Evolutionary conservation across 2,113 vertebrate genomes (phyloP), one percentile per base, ranked within the genome.

Genomic region (Psilopogon haemacephalus): DNA sequence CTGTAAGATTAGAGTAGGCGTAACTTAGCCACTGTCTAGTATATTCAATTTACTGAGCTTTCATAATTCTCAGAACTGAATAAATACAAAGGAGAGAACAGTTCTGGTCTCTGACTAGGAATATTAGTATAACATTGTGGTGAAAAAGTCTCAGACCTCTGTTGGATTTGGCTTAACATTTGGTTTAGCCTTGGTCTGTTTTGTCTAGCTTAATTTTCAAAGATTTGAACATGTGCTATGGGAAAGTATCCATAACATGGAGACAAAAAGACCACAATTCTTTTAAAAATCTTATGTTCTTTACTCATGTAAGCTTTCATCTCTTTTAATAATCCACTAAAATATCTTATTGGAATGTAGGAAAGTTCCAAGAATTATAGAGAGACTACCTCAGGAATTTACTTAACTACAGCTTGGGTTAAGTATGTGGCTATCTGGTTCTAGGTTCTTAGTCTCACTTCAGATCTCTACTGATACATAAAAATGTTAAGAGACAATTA

Each of bases 111-210:
- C 80, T 58, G 79, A 80, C 81, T 77, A 60, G 48, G 42, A 82
- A 88, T 48, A 90, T 80, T 77, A 93, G 63, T 19, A 72, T 37
- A 93, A 89, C 27, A 60, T 70, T 87, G 89, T 64, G 89, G 74
- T 83, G 71, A 87, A 88, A 84, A 90, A 40, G 26, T 50, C 55
- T 69, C 70, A 82, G 67, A 79, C 9, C 32, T 86, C 65, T 79
- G 76, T 84, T 70, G 67, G 68, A 91, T 92, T 27, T 87, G 44
- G 24, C 48, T 65, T 86, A 42, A 84, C 8, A 32, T 78, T 90
- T 90, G 86, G 83, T 91, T 94, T 95, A 88, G 69, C 33, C 46
- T 77, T 74, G 33, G 55, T 89, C 81, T 95, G 71, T 85, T 94
- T 86, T 89, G 86, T 90, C 86, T 87, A 86, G 50, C 7, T 76